Evolutionary conservation across 2,797 vertebrate species (phyloP), one percentile per base, ranked within the genome.

Genomic region (Pangasius macronema): DNA sequence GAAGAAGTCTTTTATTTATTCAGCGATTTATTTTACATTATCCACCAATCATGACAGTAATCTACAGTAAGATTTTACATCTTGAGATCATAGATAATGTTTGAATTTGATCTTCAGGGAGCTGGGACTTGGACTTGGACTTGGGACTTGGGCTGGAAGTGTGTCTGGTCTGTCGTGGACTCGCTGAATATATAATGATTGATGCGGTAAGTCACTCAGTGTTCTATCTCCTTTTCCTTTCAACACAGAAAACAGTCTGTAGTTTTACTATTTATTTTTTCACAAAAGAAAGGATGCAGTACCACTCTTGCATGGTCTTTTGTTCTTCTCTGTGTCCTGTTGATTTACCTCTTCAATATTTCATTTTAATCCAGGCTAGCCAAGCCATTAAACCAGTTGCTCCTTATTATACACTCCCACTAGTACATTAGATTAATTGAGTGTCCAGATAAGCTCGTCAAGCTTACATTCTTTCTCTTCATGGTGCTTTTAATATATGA

Each of bases 321-420:
- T 39, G 39, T 49, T 36, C 5, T n/a, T 30, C 42, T 46, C 10
- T 1, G 14, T 75, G 39, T 14, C 24, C 24, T 75, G 42, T 2
- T 75, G 24, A 61, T 82, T 82, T 61, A 61, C 65, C 7, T 83
- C 27, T 77, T 84, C 68, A 86, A 81, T 10, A 57, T 87, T 77
- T 82, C 27, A 59, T n/a, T 57, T 77, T 76, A 92, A 89, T 82
- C 30, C n/a, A 82, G 81, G 68, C 55, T 63, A 61, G 87, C 77
- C 33, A 65, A 42, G 79, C 87, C 80, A 85, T 90, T 87, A 89
- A 90, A 86, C 70, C 89, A 90, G 86, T 88, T 88, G 84, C 82
- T 87, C 91, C 83, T 83, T 92, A 92, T 92, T 87, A 68, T 85
- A 89, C 59, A 85, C 72, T 75, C 86, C 89, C 55, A 85, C 72